Evolutionary conservation across 2,113 vertebrate genomes (phyloP).

Genomic region (Gracilinanus agilis): DNA sequence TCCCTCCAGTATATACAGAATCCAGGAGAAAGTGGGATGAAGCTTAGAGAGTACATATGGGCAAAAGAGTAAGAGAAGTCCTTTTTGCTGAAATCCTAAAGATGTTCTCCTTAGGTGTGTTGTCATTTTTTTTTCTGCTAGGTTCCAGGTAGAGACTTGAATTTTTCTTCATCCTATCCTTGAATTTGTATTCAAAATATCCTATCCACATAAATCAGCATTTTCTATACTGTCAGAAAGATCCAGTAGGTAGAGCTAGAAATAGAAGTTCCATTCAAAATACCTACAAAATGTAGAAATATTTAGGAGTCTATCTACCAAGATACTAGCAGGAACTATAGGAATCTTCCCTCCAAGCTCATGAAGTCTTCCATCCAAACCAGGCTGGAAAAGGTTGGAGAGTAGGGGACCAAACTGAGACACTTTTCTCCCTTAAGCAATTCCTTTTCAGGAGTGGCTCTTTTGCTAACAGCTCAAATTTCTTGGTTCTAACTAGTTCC

Average conservation of each 20-base stretch:
- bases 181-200: background rate
- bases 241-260: background rate
- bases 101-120: background rate
- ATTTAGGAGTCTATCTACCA: background rate
- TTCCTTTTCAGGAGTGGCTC: background rate
- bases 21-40: background rate
- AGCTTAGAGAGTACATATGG: background rate
- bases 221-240: background rate
- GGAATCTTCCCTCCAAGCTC: background rate
- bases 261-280: background rate
- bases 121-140: background rate
- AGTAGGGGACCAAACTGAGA: background rate
- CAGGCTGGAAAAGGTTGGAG: background rate
- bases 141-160: background rate
- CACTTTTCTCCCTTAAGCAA: background rate
- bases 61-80: background rate
- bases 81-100: background rate
- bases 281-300: background rate
- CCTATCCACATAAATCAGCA: background rate
- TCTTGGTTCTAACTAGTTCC: background rate
- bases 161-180: background rate
- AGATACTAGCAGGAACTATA: background rate
- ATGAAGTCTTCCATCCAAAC: background rate
- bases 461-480: background rate
- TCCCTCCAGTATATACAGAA: background rate